A percentile compares a stretch with the other conserved stretches of the same genome.
Conservation (phyloP, 1,140 invertebrate genomes). For the Lepidurus packardi region DNA sequence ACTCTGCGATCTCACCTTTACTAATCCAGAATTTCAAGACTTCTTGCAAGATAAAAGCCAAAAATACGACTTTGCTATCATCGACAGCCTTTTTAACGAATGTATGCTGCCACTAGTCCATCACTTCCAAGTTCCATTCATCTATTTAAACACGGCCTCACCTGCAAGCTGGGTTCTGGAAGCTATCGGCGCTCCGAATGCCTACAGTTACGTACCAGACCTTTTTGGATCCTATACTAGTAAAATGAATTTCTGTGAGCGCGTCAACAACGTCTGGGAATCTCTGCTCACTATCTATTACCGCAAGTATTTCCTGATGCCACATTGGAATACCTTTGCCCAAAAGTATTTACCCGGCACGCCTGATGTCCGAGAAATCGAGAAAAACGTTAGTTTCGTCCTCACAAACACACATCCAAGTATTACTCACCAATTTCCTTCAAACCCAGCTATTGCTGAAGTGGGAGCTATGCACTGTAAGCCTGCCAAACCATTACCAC, state of each 20-base stretch:
- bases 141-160: conserved; percentile 42
- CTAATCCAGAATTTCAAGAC: conserved; percentile 1
- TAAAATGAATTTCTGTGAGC: conserved; percentile 54
- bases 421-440: conserved; percentile 63
- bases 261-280: conserved; percentile 49
- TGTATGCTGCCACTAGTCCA: conserved; percentile 39
- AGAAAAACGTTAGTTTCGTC: conserved; percentile 64
- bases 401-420: conserved; percentile 68
- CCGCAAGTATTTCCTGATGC: background rate
- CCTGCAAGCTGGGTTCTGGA: conserved; percentile 41
- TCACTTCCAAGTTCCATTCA: conserved; percentile 56
- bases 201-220: conserved; percentile 54
- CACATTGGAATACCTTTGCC: background rate
- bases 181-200: conserved; percentile 50
- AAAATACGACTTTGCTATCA: conserved; percentile 41
- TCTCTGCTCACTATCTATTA: background rate
- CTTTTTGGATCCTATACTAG: conserved; percentile 51
- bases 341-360: background rate
- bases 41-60: conserved; percentile 17
- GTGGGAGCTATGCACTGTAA: conserved; percentile 77
- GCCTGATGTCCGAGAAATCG: conserved; percentile 56
- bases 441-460: conserved; percentile 70
- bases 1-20: background rate
- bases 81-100: conserved; percentile 40
- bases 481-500: conserved; percentile 52